phyloP scores from a whole-genome alignment of 2,888 invertebrate genomes.

The Chrysopilus asiliformis region DNA sequence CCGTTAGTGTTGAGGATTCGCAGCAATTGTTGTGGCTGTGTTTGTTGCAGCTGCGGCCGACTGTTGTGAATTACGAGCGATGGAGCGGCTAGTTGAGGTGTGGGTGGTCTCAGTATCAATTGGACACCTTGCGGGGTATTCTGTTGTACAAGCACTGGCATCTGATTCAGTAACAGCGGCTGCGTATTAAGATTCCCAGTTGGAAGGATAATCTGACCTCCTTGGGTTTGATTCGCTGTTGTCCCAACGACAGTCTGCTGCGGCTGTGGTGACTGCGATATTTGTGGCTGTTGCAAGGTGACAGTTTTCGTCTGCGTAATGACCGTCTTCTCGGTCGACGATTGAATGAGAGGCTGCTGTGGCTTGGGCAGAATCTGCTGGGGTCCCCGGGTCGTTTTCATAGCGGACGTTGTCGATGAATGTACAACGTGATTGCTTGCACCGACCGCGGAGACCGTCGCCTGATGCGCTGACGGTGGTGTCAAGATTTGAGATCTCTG shows the following conservation, averaged over 20 bases:
- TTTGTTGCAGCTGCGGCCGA: constrained; percentile 26
- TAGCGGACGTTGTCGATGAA: constrained; percentile 1
- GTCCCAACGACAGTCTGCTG: constrained; percentile 16
- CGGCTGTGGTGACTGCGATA: constrained; percentile 30
- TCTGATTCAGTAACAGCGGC: constrained; percentile 34
- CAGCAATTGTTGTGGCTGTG: constrained; percentile 41
- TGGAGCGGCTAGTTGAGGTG: constrained; percentile 38
- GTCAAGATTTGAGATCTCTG: constrained; percentile 11
- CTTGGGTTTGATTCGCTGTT: constrained; percentile 17
- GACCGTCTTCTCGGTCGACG: constrained; percentile 12
- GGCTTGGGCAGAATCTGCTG: constrained; percentile 51
- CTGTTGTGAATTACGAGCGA: constrained; percentile 35
- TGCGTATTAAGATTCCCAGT: constrained; percentile 27
- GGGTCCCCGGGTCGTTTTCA: constrained; percentile 33
- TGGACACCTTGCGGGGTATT: constrained; percentile 54
- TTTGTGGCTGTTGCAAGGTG: constrained; percentile 21
- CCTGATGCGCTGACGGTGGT: constrained; percentile 5
- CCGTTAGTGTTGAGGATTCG: constrained; percentile 50
- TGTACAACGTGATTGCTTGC: neutral
- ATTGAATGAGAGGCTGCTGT: constrained; percentile 19
- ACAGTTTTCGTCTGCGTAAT: constrained; percentile 15
- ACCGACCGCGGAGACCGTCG: neutral
- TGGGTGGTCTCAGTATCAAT: constrained; percentile 53
- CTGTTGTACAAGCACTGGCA: constrained; percentile 48
- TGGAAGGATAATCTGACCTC: constrained; percentile 32